Evolutionary conservation across 1,140 invertebrate genomes (phyloP), one percentile per base, ranked within the genome.

Genomic region (Magallana gigas): DNA sequence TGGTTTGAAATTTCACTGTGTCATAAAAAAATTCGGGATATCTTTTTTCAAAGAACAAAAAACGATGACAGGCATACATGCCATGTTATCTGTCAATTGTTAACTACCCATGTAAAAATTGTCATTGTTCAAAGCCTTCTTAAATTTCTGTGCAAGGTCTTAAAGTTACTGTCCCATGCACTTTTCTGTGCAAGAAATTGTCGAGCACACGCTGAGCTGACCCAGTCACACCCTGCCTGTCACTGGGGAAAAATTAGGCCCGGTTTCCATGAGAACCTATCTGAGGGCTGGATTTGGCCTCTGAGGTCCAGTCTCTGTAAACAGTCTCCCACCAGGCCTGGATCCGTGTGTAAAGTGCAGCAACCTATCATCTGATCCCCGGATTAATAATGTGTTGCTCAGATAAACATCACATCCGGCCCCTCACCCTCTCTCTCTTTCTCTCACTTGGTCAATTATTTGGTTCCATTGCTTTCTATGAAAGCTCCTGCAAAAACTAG

Each of bases 341-440:
- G 68, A 36, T 76, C 23, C 9, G 11, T 29, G 68, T 29, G 1
- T 23, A 76, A 29, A 76, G 14, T 76, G 68, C 23, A 76, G 16
- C 23, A 36, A 12, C 18, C 68, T 11, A 76, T 76, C 68, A 76
- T 76, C 68, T 76, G 68, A 76, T 76, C 23, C 68, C 7, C 1
- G 23, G 68, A 76, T 76, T 76, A 76, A 76, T 76, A 76, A 76
- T 29, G 68, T 76, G 68, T 76, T 29, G 68, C 23, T 76, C 68
- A 29, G 68, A 76, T 76, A 76, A 76, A 76, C 18, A 76, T 76
- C 68, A 29, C 68, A 76, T 76, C 68, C 68, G 9, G 23, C 18
- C 68, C 68, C 36, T 11, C 9, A 29, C 23, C 68, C 36, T 76
- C 36, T 29, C 68, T 76, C 23, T 76, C 68, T 76, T 76, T 29